Conservation (phyloP, 2,113 vertebrate species). For the Rhizomys pruinosus region DNA sequence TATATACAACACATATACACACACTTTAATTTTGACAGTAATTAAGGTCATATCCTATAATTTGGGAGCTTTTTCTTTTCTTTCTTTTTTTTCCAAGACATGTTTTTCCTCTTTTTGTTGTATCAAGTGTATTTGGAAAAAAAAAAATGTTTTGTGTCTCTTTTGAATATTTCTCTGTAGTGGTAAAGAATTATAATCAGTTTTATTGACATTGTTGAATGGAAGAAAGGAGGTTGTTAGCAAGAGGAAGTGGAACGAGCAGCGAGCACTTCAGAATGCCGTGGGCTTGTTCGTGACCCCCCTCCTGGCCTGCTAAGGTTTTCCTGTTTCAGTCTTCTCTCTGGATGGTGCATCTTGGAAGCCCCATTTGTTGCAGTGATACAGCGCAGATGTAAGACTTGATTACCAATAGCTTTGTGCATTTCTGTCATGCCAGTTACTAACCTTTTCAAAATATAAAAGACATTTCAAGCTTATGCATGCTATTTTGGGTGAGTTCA, state of each 20-base stretch:
- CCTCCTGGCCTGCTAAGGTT: neutral
- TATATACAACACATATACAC: neutral
- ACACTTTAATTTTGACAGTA: conserved; percentile 10
- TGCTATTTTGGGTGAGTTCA: conserved; percentile 19
- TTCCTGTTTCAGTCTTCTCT: neutral
- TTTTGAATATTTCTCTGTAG: neutral
- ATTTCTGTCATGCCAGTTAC: neutral
- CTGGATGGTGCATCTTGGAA: neutral
- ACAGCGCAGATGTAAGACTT: neutral
- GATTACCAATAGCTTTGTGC: neutral
- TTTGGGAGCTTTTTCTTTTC: neutral
- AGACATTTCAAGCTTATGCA: neutral
- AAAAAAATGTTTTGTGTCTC: conserved; percentile 53
- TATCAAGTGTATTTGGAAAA: conserved; percentile 46
- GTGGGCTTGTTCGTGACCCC: neutral
- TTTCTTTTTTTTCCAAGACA: conserved; percentile 18
- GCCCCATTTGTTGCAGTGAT: neutral
- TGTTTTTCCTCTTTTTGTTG: conserved; percentile 37
- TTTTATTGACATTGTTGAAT: conserved; percentile 9
- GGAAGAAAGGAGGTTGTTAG: conserved; percentile 6
- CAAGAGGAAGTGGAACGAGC: neutral
- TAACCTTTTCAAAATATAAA: conserved; percentile 21
- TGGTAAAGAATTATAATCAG: conserved; percentile 14
- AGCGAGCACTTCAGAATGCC: neutral
- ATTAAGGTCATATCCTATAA: conserved; percentile 1